Evolutionary conservation across 1,140 invertebrate genomes (phyloP).

Genomic region (Schlechtendalia chinensis): DNA sequence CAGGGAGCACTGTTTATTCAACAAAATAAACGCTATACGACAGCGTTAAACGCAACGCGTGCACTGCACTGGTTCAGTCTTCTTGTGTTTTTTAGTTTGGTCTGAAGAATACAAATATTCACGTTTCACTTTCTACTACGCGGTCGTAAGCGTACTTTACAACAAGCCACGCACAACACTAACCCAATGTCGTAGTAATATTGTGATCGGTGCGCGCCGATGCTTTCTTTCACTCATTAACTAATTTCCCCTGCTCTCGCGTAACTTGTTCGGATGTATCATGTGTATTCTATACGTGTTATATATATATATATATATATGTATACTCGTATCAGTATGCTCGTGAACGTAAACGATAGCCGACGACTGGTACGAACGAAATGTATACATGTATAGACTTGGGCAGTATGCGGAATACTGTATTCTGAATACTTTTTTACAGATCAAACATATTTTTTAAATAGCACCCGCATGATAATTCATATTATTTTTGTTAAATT

Average conservation of each 20-base stretch:
- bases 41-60: neutral
- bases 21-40: neutral
- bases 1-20: too few relatives aligned
- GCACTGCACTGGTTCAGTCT: conserved; percentile 15
- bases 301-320: neutral
- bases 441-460: too few relatives aligned
- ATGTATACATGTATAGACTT: neutral
- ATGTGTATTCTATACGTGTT: neutral
- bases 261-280: too few relatives aligned
- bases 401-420: neutral
- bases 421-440: neutral
- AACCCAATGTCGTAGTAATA: conserved; percentile 6
- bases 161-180: conserved; percentile 45
- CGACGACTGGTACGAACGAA: neutral
- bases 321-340: neutral
- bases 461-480: too few relatives aligned
- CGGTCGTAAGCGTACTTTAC: conserved; percentile 5
- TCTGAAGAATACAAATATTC: conserved; percentile 36
- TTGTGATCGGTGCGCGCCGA: conserved; percentile 24
- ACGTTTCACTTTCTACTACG: conserved; percentile 46
- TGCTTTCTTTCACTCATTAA: conserved; percentile 48
- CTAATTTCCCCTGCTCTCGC: conserved; percentile 40
- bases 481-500: too few relatives aligned
- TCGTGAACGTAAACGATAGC: neutral
- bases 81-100: neutral